These are phyloP conservation scores for Plodia interpunctella DNA, from an alignment of 1,140 invertebrate species.

Conservation along the genomic window DNA sequence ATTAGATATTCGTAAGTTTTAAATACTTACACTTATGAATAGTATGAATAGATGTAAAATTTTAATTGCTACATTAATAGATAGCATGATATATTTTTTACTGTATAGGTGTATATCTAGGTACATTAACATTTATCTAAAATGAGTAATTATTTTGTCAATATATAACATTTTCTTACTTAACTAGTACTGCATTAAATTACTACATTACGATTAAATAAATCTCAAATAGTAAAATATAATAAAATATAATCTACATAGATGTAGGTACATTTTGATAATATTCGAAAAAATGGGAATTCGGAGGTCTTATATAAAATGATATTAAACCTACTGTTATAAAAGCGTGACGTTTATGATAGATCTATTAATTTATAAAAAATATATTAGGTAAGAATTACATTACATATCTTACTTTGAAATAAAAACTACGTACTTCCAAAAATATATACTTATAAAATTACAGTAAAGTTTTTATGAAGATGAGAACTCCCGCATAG, in stretches of 20 bases:
- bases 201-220: conserved; percentile 10
- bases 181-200: conserved; percentile 28
- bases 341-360: no score
- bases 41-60: no score
- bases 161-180: background rate
- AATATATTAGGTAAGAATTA: background rate
- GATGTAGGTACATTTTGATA: background rate
- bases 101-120: no score
- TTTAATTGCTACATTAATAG: no score
- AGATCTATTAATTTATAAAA: background rate
- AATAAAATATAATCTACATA: background rate
- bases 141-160: conserved; percentile 11
- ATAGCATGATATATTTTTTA: no score
- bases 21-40: background rate
- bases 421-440: no score
- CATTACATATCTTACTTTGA: no score
- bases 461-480: no score
- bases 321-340: no score
- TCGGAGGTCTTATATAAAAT: background rate
- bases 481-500: no score
- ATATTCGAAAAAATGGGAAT: background rate
- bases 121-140: conserved; percentile 6
- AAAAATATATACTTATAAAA: no score
- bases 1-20: background rate
- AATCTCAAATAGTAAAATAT: background rate